Conservation (phyloP, 2,113 vertebrate species). For the Seriola rivoliana region DNA sequence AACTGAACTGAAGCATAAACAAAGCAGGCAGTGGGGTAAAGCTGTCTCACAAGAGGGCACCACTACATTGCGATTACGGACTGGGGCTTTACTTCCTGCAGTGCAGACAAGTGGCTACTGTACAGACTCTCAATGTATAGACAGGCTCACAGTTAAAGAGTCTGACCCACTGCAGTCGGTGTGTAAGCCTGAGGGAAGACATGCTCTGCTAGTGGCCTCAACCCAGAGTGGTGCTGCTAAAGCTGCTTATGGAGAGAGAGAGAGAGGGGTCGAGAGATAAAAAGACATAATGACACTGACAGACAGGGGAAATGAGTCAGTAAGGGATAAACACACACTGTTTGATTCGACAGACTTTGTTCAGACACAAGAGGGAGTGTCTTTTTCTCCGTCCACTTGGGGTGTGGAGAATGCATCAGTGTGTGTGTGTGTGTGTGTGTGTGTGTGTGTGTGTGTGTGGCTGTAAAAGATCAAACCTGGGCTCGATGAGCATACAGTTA, state of each 20-base stretch:
- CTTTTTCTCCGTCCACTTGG: constrained; percentile 15
- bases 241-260: constrained; percentile 53
- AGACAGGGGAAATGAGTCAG: constrained; percentile 63
- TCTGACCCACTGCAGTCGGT: constrained; percentile 43
- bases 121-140: background rate
- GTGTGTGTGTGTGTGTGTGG: background rate
- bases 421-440: constrained; percentile 15
- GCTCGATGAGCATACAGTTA: constrained; percentile 3
- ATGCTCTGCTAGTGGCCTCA: constrained; percentile 38
- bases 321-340: constrained; percentile 56
- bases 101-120: constrained; percentile 25
- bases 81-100: constrained; percentile 19
- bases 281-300: constrained; percentile 43
- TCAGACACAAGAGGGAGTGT: constrained; percentile 24
- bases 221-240: constrained; percentile 31
- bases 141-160: constrained; percentile 24
- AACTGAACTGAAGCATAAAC: background rate
- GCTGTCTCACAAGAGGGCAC: constrained; percentile 53
- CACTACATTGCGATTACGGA: constrained; percentile 34
- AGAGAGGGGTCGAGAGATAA: constrained; percentile 8
- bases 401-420: constrained; percentile 16
- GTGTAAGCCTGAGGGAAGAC: constrained; percentile 54
- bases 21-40: background rate
- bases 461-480: background rate
- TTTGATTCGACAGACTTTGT: constrained; percentile 46